phyloP scores from a whole-genome alignment of 2,797 vertebrate species.

The Oceanodroma leucorhoa region DNA sequence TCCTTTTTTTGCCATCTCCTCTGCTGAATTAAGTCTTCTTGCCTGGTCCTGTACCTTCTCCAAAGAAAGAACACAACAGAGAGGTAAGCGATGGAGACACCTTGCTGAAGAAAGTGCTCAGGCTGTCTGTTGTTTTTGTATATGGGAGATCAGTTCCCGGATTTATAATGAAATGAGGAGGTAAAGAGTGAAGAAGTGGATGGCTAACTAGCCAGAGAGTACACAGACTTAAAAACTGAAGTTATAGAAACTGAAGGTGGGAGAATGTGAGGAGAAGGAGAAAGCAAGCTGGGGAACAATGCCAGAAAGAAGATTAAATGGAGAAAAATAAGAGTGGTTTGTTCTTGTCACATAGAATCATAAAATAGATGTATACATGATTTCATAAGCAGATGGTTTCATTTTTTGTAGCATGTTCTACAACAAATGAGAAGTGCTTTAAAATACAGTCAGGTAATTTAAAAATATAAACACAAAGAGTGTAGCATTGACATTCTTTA shows the following conservation, averaged over 20 bases:
- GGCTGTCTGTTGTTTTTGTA: neutral
- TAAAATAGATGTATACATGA: neutral
- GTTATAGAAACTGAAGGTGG: neutral
- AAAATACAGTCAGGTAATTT: neutral
- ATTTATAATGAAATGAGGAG: neutral
- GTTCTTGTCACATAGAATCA: neutral
- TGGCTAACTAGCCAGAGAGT: neutral
- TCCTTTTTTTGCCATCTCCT: neutral
- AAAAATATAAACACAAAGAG: neutral
- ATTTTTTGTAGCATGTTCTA: neutral
- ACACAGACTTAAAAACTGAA: neutral
- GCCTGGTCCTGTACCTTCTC: neutral
- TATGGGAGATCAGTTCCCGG: neutral
- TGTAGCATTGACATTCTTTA: neutral
- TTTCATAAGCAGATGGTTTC: neutral
- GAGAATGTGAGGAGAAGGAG: neutral
- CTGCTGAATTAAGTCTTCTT: neutral
- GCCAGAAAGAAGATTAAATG: neutral
- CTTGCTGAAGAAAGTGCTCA: neutral
- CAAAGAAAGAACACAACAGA: neutral
- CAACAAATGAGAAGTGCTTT: neutral
- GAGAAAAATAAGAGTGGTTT: neutral
- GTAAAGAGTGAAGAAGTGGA: neutral
- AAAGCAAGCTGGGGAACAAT: neutral
- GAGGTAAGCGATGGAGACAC: neutral